These are phyloP conservation scores for Colostygia pectinataria DNA, from an alignment of 2,888 invertebrate species.

Conservation along the genomic window DNA sequence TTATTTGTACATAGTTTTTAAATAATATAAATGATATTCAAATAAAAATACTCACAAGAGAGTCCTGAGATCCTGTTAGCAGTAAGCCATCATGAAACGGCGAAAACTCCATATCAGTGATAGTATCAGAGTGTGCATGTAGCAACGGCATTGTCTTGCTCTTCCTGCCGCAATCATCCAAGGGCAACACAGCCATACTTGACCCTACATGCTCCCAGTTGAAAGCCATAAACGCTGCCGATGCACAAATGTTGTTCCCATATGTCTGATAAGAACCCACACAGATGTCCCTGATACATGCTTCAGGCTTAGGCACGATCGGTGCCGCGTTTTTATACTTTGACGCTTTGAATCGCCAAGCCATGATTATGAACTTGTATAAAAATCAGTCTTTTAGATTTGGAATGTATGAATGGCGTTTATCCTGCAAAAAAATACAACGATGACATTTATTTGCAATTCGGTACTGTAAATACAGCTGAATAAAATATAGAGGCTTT, in stretches of 20 bases:
- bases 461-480: not conserved
- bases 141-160: constrained; percentile 94
- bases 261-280: constrained; percentile 97
- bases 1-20: not conserved
- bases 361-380: constrained; percentile 84
- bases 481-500: not conserved
- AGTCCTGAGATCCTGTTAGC: constrained; percentile 95
- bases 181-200: constrained; percentile 93
- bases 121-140: constrained; percentile 94
- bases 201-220: constrained; percentile 97
- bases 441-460: not conserved
- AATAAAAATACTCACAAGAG: constrained; percentile 81
- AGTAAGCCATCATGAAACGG: constrained; percentile 97
- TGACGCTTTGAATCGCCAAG: constrained; percentile 98
- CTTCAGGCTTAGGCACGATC: constrained; percentile 97
- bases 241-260: constrained; percentile 97
- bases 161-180: constrained; percentile 94
- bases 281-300: constrained; percentile 93
- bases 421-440: constrained; percentile 51
- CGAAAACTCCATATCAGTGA: constrained; percentile 97
- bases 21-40: not conserved
- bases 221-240: constrained; percentile 96
- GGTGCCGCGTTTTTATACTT: constrained; percentile 99
- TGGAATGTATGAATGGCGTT: constrained; percentile 65
- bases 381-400: constrained; percentile 71